These are phyloP conservation scores for Lapara coniferarum DNA, from an alignment of 2,888 invertebrate species.

Conservation along the genomic window DNA sequence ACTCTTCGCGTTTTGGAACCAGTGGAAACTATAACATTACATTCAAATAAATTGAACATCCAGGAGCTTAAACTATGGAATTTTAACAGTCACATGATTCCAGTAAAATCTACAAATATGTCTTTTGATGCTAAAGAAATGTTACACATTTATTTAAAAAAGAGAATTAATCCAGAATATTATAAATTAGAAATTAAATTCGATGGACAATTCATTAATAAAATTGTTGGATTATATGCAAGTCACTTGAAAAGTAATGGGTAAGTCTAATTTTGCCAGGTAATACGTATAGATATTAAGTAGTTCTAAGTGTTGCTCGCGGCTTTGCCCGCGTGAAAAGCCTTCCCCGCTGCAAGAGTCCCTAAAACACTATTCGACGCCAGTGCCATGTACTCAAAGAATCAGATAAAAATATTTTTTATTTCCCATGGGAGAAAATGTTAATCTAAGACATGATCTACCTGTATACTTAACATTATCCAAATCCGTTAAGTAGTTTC, in stretches of 20 bases:
- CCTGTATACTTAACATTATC: too few relatives aligned
- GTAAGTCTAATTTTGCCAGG: constrained; percentile 51
- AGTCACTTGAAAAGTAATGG: constrained; percentile 77
- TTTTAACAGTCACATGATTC: constrained; percentile 36
- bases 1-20: constrained; percentile 64
- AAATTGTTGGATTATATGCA: constrained; percentile 83
- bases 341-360: too few relatives aligned
- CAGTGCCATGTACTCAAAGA: too few relatives aligned
- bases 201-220: constrained; percentile 75
- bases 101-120: constrained; percentile 38
- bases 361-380: too few relatives aligned
- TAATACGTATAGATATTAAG: too few relatives aligned
- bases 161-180: constrained; percentile 50
- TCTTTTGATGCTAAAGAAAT: constrained; percentile 63
- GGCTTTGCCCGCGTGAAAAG: too few relatives aligned
- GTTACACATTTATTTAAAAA: constrained; percentile 60
- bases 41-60: constrained; percentile 84
- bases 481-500: too few relatives aligned
- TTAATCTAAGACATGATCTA: too few relatives aligned
- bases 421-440: too few relatives aligned
- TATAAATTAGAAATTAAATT: constrained; percentile 77
- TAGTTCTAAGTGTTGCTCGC: too few relatives aligned
- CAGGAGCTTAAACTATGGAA: constrained; percentile 48
- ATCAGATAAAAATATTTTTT: too few relatives aligned
- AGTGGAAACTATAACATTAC: constrained; percentile 81